Conservation (phyloP, 2,888 invertebrate genomes). For the Mechanitis messenoides region DNA sequence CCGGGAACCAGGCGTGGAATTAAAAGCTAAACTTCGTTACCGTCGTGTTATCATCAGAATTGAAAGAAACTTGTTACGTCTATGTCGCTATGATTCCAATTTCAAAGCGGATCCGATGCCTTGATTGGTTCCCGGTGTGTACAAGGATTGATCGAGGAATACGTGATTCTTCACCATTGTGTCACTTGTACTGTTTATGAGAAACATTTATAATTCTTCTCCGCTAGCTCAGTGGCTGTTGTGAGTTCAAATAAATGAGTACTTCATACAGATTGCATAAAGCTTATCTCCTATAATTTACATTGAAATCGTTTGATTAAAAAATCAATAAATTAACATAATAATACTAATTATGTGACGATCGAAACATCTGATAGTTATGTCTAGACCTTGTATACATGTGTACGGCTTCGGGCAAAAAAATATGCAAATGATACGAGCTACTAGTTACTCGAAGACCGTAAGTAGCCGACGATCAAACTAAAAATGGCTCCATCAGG, state of each 20-base stretch:
- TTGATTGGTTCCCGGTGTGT: constrained; percentile 66
- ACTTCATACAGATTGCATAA: too few species aligned
- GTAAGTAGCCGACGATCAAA: constrained; percentile 1
- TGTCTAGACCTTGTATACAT: not conserved
- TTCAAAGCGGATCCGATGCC: constrained; percentile 66
- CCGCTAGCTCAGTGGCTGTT: not conserved
- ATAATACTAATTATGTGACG: not conserved
- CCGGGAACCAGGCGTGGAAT: constrained; percentile 48
- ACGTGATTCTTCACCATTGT: constrained; percentile 47
- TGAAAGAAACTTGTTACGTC: constrained; percentile 73
- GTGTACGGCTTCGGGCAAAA: not conserved
- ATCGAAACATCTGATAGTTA: not conserved
- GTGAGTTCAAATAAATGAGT: too few species aligned
- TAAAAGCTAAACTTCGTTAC: constrained; percentile 73
- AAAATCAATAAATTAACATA: constrained; percentile 2
- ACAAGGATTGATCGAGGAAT: constrained; percentile 45
- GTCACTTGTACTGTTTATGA: constrained; percentile 24
- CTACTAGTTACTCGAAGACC: constrained; percentile 2
- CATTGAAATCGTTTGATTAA: not conserved
- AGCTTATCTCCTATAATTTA: too few species aligned
- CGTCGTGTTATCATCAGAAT: constrained; percentile 65
- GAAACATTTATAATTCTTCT: constrained; percentile 23
- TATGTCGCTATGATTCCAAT: constrained; percentile 68
- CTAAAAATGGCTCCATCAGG: constrained; percentile 2
- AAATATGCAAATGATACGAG: constrained; percentile 3